Evolutionary conservation across 2,113 vertebrate species (phyloP).

Genomic region (Saimiri boliviensis): DNA sequence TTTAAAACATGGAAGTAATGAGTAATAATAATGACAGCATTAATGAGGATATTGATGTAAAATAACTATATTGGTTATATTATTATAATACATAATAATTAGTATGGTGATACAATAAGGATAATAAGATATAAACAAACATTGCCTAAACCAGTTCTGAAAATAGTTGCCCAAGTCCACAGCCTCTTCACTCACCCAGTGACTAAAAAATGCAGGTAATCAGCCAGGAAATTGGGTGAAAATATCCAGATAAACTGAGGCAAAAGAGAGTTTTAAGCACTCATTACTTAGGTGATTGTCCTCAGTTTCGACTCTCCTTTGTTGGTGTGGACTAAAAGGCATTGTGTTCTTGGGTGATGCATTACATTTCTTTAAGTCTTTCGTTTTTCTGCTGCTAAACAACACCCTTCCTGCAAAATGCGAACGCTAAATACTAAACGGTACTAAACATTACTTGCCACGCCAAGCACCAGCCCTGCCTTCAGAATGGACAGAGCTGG

Average conservation of each 20-base stretch:
- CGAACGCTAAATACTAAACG: not conserved
- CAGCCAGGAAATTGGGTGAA: not conserved
- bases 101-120: not conserved
- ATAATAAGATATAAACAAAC: not conserved
- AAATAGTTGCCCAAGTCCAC: not conserved
- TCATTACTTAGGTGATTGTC: not conserved
- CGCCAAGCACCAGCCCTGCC: not conserved
- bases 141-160: not conserved
- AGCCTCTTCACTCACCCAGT: not conserved
- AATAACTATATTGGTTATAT: not conserved
- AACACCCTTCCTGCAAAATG: not conserved
- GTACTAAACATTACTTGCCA: not conserved
- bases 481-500: not conserved
- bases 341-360: not conserved
- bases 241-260: not conserved
- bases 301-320: not conserved
- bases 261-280: not conserved
- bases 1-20: not conserved
- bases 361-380: not conserved
- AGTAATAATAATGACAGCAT: not conserved
- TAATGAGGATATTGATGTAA: not conserved
- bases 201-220: not conserved
- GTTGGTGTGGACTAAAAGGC: not conserved
- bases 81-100: not conserved
- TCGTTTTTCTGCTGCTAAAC: not conserved